Evolutionary conservation across 2,797 vertebrate species (phyloP), one percentile per base, ranked within the genome.

Genomic region (Centroberyx gerrardi): DNA sequence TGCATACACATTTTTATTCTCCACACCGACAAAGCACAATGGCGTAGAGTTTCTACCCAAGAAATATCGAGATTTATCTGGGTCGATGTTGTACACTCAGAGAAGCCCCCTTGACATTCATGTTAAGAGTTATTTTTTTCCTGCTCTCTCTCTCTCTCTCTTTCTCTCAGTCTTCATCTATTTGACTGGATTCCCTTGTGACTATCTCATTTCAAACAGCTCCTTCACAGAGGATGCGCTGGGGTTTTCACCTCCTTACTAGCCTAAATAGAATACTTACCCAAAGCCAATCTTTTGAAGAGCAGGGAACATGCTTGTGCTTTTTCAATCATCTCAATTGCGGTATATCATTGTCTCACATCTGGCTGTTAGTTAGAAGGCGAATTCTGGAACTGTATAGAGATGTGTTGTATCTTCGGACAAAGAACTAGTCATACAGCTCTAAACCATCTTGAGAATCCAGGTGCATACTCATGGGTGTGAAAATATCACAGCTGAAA

Each of bases 391-490:
- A n/a, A 62, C 29, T 33, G 46, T 18, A 69, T 6, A 8, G 13
- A 46, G 17, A 58, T 22, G 28, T 13, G 18, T 46, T 29, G 53
- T 44, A 29, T 58, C 40, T 31, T 3, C 8, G 38, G 22, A 54
- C 55, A 73, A 73, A 42, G 15, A 2, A 8, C 6, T 10, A 28
- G 52, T 63, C 38, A 15, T 22, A 53, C 10, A 49, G 1, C 48
- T 56, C 14, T 18, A 27, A 28, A 27, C 27, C 44, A 56, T 13
- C 5, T 29, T 62, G 49, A 51, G 51, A 73, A 75, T 70, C 22
- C 2, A 15, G n/a, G 7, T 3, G 22, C n/a, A 1, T 33, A 42
- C 54, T 49, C 2, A 6, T 56, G 42, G 22, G 36, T 60, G 58
- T 13, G 58, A 44, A 38, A 14, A n/a, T n/a, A 36, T 33, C 3